Evolutionary conservation across 2,113 vertebrate species (phyloP).

Genomic region (Vulpes lagopus): DNA sequence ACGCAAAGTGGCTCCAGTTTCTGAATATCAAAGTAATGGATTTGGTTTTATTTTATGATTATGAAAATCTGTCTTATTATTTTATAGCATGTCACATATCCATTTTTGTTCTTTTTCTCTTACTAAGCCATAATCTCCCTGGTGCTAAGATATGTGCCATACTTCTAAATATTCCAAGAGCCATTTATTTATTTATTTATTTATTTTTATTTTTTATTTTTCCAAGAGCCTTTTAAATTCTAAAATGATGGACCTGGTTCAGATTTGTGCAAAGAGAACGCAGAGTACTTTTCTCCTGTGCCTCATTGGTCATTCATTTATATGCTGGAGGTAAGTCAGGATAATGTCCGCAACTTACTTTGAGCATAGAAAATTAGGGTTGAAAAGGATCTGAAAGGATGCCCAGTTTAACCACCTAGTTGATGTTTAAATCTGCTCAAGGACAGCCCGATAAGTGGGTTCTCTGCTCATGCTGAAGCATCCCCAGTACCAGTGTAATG

Average conservation of each 20-base stretch:
- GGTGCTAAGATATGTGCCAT: background rate
- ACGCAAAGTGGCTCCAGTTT: background rate
- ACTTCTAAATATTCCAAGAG: background rate
- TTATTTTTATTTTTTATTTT: no score
- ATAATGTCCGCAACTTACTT: background rate
- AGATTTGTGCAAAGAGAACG: background rate
- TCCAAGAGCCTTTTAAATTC: background rate
- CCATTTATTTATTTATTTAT: background rate
- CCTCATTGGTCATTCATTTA: background rate
- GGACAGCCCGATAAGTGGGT: background rate
- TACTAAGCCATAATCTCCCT: background rate
- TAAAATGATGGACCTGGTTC: background rate
- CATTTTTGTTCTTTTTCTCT: slow-evolving; percentile 1
- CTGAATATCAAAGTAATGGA: background rate
- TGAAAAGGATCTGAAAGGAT: background rate
- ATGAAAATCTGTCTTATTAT: background rate
- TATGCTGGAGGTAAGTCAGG: background rate
- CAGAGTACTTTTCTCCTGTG: background rate
- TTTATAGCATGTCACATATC: background rate
- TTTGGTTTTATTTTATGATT: background rate
- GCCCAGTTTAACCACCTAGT: background rate
- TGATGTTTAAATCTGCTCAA: background rate
- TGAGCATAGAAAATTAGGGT: background rate
- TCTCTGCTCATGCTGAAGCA: background rate
- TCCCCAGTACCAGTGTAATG: background rate